These are phyloP conservation scores for Tuta absoluta DNA, from an alignment of 2,888 invertebrate species.

Conservation along the genomic window DNA sequence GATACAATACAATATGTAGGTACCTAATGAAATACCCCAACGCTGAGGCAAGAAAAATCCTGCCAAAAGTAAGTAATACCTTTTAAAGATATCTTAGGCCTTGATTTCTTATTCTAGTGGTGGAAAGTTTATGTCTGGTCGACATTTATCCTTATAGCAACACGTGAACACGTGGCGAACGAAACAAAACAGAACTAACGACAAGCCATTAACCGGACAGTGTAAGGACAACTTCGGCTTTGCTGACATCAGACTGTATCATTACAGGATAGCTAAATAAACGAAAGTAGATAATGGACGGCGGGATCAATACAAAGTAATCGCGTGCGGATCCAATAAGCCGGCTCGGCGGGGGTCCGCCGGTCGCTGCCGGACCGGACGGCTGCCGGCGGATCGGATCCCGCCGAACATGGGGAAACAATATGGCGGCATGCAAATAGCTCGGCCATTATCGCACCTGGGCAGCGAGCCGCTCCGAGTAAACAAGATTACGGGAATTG, in stretches of 20 bases:
- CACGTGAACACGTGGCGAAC: constrained; percentile 7
- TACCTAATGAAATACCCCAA: too few relatives aligned
- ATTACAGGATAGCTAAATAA: constrained; percentile 77
- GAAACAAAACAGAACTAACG: constrained; percentile 30
- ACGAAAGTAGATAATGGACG: constrained; percentile 79
- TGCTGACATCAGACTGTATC: constrained; percentile 67
- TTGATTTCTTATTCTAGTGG: not conserved
- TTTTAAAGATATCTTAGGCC: too few relatives aligned
- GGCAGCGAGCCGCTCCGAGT: constrained; percentile 74
- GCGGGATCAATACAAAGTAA: constrained; percentile 80
- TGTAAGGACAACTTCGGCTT: constrained; percentile 58
- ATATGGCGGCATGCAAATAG: constrained; percentile 82
- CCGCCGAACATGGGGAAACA: constrained; percentile 76
- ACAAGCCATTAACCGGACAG: constrained; percentile 48
- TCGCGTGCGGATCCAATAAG: constrained; percentile 80
- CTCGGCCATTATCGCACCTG: constrained; percentile 81
- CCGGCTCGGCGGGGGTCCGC: constrained; percentile 76
- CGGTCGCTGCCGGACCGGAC: constrained; percentile 46
- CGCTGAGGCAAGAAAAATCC: too few relatives aligned
- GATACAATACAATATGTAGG: not conserved
- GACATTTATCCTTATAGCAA: not conserved
- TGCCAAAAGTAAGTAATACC: too few relatives aligned
- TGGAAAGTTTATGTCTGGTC: not conserved
- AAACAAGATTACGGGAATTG: constrained; percentile 81
- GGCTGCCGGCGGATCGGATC: constrained; percentile 50